Base-by-base conservation (phyloP, 2,113 vertebrate genomes). In the Pelvicachromis taeniatus region DNA sequence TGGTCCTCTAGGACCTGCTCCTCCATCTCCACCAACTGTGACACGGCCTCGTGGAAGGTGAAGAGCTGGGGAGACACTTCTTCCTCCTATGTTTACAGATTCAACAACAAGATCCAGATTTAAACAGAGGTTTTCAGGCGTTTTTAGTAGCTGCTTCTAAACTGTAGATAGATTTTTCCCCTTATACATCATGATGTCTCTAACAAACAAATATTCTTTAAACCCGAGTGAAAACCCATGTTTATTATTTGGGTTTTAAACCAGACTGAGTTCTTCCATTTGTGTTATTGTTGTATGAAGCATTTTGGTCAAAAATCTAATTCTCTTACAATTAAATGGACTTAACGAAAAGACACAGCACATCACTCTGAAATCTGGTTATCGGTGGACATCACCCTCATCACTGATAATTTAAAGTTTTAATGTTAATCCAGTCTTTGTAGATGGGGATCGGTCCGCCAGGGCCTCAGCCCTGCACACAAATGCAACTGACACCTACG, bases 21-120 rank as follows among this genome's bases (percentile, higher is more conserved):
- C 93, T 99, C 99, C 98, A 99, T 99, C 95, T 99, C 98, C 19
- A 99, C 98, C 95, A 99, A 96, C 85, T 99, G 99, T 85, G 99
- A 99, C 61, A 99, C 99, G 2, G 98, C 98, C 95, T 99, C 98
- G 2, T 99, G 99, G 91, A 99, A 99, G 89, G 97, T 98, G 85
- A 99, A 99, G 88, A 99, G 94, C 55, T 99, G 98, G 0, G 99
- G 98, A 86, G 99, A 99, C 91, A 99, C 98, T 87, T 99, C 99
- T 90, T 99, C 99, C 93, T 99, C 98, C 99, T 99, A 78, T 13
- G 42, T 42, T 70, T 6, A 79, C 21, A 59, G 11, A 31, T 12
- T 55, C 35, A 53, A 35, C n/a, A 68, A 10, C 16, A 75, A 33
- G 0, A 33, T 75, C 4, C 2, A 75, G 10, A 75, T 75, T 52